These are phyloP conservation scores for Cephus rjabovi DNA, from an alignment of 2,888 invertebrate species.

Conservation along the genomic window DNA sequence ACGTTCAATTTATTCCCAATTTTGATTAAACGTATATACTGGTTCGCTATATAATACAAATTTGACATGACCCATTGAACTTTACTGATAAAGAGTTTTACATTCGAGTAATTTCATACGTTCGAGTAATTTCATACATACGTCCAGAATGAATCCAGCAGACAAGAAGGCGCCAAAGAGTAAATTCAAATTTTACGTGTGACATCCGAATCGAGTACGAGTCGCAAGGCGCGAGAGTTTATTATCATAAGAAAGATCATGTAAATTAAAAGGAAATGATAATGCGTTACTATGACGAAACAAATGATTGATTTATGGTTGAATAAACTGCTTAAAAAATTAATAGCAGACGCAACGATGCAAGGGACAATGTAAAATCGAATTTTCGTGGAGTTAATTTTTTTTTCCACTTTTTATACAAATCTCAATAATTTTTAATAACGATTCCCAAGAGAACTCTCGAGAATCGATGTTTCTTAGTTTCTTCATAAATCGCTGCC, in stretches of 20 bases:
- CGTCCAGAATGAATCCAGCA: not conserved
- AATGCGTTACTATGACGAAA: not conserved
- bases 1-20: not conserved
- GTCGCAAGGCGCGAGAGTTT: not conserved
- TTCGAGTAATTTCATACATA: not conserved
- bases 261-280: not conserved
- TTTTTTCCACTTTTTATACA: not conserved
- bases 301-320: not conserved
- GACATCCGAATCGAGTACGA: not conserved
- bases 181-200: not conserved
- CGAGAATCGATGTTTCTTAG: not conserved
- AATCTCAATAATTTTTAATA: not conserved
- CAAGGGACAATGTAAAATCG: not conserved
- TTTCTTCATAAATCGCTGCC: not conserved
- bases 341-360: not conserved
- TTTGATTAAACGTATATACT: not conserved
- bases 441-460: not conserved
- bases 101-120: not conserved
- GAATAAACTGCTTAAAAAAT: not conserved
- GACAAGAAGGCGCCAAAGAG: not conserved
- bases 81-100: not conserved
- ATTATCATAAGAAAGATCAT: not conserved
- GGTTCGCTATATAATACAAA: not conserved
- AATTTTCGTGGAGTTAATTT: not conserved
- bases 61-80: not conserved